phyloP scores from a whole-genome alignment of 2,888 invertebrate genomes.

The Dicycla oo region DNA sequence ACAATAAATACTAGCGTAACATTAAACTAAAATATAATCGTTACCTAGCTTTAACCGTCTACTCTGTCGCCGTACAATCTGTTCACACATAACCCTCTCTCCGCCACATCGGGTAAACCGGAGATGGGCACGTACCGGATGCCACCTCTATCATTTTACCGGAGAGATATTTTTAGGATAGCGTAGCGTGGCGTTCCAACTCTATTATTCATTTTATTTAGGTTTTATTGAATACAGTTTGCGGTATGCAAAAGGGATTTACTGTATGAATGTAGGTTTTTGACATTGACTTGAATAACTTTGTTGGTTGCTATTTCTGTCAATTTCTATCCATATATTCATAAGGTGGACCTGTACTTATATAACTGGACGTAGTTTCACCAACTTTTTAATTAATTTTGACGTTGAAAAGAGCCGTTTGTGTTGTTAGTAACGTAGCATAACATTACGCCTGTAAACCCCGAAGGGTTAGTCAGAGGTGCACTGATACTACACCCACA shows the following conservation, averaged over 20 bases:
- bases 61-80: slow-evolving; percentile 12
- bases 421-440: no score
- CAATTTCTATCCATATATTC: background rate
- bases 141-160: slow-evolving; percentile 52
- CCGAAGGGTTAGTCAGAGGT: no score
- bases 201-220: slow-evolving; percentile 53
- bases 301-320: background rate
- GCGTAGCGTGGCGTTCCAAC: slow-evolving; percentile 21
- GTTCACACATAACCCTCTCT: slow-evolving; percentile 47
- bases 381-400: no score
- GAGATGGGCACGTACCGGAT: slow-evolving; percentile 58
- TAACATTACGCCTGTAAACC: no score
- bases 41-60: slow-evolving; percentile 17
- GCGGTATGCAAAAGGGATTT: slow-evolving; percentile 7
- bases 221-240: slow-evolving; percentile 51
- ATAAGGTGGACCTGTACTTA: no score
- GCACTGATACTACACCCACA: no score
- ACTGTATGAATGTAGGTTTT: background rate
- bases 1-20: no score
- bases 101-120: slow-evolving; percentile 46
- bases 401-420: no score
- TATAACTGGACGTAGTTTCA: no score
- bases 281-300: slow-evolving; percentile 2
- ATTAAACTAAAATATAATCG: no score
- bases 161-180: slow-evolving; percentile 44